phyloP scores from a whole-genome alignment of 2,797 vertebrate genomes.

The Centropyge bicolor region DNA sequence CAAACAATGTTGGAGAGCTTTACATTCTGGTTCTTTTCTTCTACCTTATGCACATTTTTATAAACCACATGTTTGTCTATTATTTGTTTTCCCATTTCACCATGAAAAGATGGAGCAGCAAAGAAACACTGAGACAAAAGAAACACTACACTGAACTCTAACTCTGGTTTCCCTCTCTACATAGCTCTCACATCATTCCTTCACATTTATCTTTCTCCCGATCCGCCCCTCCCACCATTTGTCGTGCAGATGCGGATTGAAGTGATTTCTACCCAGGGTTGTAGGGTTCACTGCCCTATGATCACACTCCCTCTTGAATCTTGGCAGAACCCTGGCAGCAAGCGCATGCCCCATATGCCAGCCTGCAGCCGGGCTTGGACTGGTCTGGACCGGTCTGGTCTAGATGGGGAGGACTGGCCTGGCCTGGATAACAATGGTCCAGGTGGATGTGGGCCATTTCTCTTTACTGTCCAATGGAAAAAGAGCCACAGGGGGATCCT shows the following conservation, averaged over 20 bases:
- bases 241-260: conserved; percentile 35
- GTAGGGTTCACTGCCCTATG: conserved; percentile 40
- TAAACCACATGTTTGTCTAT: background rate
- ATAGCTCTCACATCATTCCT: background rate
- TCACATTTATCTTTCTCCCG: background rate
- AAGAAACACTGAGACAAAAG: too few relatives aligned
- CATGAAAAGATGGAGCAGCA: background rate
- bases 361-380: conserved; percentile 29
- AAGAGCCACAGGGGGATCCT: conserved; percentile 63
- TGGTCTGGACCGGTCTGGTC: conserved; percentile 31
- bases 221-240: conserved; percentile 54
- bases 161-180: background rate
- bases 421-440: conserved; percentile 43
- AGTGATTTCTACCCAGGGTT: conserved; percentile 50
- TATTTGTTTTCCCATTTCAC: background rate
- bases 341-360: conserved; percentile 53
- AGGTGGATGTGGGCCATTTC: conserved; percentile 72
- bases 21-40: background rate
- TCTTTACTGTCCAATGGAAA: conserved; percentile 63
- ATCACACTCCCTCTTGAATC: conserved; percentile 57
- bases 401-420: conserved; percentile 31
- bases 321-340: conserved; percentile 50
- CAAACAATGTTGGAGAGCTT: background rate
- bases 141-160: background rate
- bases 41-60: background rate